A percentile compares a stretch with the other conserved stretches of the same genome.
These are phyloP conservation scores for Philaenus spumarius DNA, from an alignment of 1,140 invertebrate species.

Conservation along the genomic window DNA sequence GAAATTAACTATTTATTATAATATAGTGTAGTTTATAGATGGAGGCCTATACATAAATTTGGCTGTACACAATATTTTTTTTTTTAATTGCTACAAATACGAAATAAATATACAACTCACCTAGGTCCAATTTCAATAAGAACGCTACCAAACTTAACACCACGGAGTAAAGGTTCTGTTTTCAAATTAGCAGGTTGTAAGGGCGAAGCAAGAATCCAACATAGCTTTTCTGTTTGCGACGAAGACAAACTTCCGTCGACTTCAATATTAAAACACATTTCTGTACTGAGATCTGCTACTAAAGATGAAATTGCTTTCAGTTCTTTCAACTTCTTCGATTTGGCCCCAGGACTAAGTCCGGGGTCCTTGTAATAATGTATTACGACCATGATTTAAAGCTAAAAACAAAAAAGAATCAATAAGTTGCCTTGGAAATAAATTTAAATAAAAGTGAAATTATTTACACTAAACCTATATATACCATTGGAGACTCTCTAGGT, in stretches of 20 bases:
- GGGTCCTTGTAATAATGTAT: conserved; percentile 32
- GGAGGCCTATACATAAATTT: no score
- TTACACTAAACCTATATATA: no score
- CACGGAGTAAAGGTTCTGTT: conserved; percentile 39
- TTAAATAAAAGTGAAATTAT: no score
- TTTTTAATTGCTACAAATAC: no score
- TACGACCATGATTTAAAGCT: conserved; percentile 23
- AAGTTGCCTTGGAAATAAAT: no score
- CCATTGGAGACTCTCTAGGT: no score
- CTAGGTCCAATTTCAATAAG: conserved; percentile 75
- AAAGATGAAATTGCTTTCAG: conserved; percentile 25
- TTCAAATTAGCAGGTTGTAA: conserved; percentile 49
- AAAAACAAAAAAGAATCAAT: no score
- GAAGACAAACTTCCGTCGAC: conserved; percentile 45
- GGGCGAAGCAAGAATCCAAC: conserved; percentile 64
- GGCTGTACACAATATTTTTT: no score
- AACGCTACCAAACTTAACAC: conserved; percentile 38
- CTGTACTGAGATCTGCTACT: conserved; percentile 51
- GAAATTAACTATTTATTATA: no score
- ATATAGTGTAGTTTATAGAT: no score
- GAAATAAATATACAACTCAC: conserved; percentile 37
- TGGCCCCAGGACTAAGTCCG: conserved; percentile 31
- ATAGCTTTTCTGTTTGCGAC: conserved; percentile 50
- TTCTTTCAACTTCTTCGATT: conserved; percentile 27
- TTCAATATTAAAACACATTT: conserved; percentile 75